Percentiles rank a stretch among this genome's conserved stretches.
These are phyloP conservation scores for Cotesia vestalis DNA, from an alignment of 1,140 invertebrate species.

Conservation along the genomic window DNA sequence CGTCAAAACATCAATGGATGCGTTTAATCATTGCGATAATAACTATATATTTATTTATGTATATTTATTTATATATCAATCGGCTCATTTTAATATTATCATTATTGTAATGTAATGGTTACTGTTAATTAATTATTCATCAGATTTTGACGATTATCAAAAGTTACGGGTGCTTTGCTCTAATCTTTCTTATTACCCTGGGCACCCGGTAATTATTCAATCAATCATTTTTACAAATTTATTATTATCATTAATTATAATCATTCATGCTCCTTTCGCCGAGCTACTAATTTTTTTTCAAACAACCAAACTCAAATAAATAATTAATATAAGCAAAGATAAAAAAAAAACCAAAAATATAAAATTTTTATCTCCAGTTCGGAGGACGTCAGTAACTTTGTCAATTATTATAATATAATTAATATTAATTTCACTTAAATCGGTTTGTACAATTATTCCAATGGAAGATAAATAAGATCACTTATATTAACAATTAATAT, in stretches of 20 bases:
- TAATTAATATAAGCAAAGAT: neutral
- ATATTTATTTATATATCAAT: constrained; percentile 3
- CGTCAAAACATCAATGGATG: constrained; percentile 23
- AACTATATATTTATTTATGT: too few species aligned
- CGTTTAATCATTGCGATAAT: too few species aligned
- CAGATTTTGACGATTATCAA: constrained; percentile 31
- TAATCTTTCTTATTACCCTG: constrained; percentile 35
- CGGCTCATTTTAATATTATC: constrained; percentile 18
- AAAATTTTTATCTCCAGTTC: neutral
- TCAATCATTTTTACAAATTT: constrained; percentile 32
- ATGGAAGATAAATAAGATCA: constrained; percentile 25
- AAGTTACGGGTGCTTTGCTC: constrained; percentile 32
- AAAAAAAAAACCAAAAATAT: neutral
- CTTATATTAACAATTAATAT: constrained; percentile 2
- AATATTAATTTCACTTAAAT: constrained; percentile 28
- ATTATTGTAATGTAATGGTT: constrained; percentile 19
- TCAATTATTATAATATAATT: neutral
- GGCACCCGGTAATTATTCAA: constrained; percentile 35
- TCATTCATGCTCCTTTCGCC: constrained; percentile 5
- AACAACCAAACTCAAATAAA: neutral
- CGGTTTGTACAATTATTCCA: constrained; percentile 28
- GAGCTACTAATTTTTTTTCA: neutral
- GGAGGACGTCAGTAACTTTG: neutral
- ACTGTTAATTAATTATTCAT: neutral
- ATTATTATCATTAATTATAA: neutral